A percentile compares a stretch with the other conserved stretches of the same genome.
Evolutionary conservation across 2,888 invertebrate species (phyloP).

Genomic region (Aphodius sticticus): DNA sequence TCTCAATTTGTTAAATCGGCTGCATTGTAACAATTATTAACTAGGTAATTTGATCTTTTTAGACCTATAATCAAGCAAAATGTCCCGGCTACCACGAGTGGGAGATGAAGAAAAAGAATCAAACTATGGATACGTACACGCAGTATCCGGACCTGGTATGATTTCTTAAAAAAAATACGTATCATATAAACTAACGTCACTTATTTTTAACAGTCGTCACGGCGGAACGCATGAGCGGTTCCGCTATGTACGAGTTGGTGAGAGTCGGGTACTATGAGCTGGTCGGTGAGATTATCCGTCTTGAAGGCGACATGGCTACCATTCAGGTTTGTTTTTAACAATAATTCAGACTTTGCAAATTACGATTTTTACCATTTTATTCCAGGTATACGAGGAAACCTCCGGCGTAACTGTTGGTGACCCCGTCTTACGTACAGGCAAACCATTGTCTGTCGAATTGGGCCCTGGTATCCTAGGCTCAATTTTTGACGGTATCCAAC

Average conservation of each 20-base stretch:
- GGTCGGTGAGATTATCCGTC: constrained; percentile 99
- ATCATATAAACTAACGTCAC: neutral
- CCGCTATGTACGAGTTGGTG: constrained; percentile 99
- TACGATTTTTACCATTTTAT: neutral
- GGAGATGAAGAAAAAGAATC: constrained; percentile 87
- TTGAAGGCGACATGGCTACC: constrained; percentile 99
- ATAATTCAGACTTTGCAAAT: neutral
- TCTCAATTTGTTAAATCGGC: constrained; percentile 13
- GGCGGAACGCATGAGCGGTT: constrained; percentile 98
- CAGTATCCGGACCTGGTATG: constrained; percentile 97
- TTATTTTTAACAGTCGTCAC: constrained; percentile 85
- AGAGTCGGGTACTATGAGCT: constrained; percentile 97
- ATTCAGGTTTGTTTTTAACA: constrained; percentile 83
- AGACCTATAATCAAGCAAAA: constrained; percentile 57
- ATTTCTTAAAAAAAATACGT: neutral
- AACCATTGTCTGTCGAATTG: constrained; percentile 97
- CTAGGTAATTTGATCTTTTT: constrained; percentile 17
- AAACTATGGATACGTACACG: constrained; percentile 93
- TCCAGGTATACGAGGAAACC: constrained; percentile 88
- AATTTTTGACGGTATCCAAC: constrained; percentile 99
- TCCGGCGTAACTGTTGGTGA: constrained; percentile 99
- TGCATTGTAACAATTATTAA: neutral
- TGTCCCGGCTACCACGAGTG: constrained; percentile 77
- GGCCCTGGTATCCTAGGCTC: constrained; percentile 99
- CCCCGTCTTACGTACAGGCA: constrained; percentile 97